phyloP scores from a whole-genome alignment of 2,888 invertebrate genomes.

The Lumbricus terrestris region DNA sequence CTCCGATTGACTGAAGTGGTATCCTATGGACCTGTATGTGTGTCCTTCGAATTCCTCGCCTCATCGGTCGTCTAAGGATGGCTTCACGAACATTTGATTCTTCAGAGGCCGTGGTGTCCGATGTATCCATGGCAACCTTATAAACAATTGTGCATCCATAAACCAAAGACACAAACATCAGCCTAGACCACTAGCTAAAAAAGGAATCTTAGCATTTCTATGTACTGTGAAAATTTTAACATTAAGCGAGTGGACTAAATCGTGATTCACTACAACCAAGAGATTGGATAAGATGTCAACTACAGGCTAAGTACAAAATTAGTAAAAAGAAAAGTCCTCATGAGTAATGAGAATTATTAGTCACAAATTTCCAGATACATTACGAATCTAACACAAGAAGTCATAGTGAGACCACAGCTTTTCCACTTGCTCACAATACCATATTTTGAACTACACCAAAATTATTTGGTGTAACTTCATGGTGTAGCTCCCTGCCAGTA shows the following conservation, averaged over 20 bases:
- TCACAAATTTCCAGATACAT: background rate
- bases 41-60: conserved; percentile 22
- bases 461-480: background rate
- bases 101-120: background rate
- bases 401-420: background rate
- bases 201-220: background rate
- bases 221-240: background rate
- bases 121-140: conserved; percentile 15
- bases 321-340: background rate
- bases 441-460: background rate
- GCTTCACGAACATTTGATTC: conserved; percentile 10
- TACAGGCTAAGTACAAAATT: background rate
- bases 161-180: background rate
- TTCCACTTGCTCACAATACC: background rate
- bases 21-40: conserved; percentile 18
- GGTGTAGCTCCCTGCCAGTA: too few relatives aligned
- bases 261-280: background rate
- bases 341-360: background rate
- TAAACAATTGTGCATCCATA: background rate
- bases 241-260: background rate
- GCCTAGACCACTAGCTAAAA: background rate
- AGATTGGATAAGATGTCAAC: background rate
- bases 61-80: conserved; percentile 14
- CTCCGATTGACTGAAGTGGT: conserved; percentile 13
- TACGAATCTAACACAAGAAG: background rate